phyloP scores from a whole-genome alignment of 1,140 invertebrate genomes.

The Leptinotarsa texana region DNA sequence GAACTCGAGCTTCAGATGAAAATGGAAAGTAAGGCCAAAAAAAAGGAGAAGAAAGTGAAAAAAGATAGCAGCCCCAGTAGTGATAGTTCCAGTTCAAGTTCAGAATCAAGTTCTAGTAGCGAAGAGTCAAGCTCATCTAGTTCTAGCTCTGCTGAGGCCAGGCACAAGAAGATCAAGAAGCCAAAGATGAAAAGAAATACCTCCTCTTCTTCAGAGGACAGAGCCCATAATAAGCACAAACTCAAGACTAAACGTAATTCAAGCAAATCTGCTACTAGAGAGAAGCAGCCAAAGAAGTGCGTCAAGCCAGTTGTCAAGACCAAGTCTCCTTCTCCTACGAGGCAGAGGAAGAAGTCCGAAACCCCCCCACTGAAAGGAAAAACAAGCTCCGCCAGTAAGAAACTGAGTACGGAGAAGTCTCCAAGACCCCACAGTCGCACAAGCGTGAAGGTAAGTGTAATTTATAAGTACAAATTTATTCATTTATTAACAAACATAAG shows the following conservation, averaged over 20 bases:
- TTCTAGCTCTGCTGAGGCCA: constrained; percentile 57
- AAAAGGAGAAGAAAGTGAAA: constrained; percentile 64
- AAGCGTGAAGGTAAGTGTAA: constrained; percentile 29
- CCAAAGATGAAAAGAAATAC: constrained; percentile 64
- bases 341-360: constrained; percentile 53
- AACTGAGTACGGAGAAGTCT: constrained; percentile 51
- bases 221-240: constrained; percentile 56
- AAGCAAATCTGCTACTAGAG: constrained; percentile 51
- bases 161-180: constrained; percentile 60
- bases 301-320: constrained; percentile 31
- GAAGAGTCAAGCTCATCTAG: constrained; percentile 63
- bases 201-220: constrained; percentile 63
- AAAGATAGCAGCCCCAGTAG: constrained; percentile 69
- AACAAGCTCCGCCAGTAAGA: constrained; percentile 51
- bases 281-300: constrained; percentile 33
- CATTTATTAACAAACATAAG: too few species aligned
- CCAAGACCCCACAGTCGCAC: constrained; percentile 46
- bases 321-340: constrained; percentile 50
- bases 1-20: constrained; percentile 77
- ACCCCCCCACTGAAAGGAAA: constrained; percentile 55
- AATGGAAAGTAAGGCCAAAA: constrained; percentile 63
- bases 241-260: constrained; percentile 28
- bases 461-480: too few species aligned
- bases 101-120: constrained; percentile 65
- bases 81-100: constrained; percentile 65